Conservation (phyloP, 2,113 vertebrate genomes). For the Lethenteron camtschaticum region DNA sequence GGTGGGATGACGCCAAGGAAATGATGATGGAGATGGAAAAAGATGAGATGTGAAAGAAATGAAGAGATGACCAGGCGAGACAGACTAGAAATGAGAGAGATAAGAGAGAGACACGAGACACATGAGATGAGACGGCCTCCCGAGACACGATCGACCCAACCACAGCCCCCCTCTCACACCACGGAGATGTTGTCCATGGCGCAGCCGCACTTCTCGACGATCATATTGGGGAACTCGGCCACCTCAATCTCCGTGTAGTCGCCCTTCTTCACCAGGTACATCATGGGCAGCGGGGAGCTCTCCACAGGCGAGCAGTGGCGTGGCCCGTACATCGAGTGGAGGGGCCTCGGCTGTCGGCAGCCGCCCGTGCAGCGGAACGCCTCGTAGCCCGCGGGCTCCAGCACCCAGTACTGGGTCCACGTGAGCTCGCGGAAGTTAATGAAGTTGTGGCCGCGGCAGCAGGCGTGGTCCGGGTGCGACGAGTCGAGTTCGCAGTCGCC, state of each 20-base stretch:
- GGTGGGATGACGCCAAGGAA: too few relatives aligned
- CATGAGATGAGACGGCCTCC: too few relatives aligned
- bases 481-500: conserved; percentile 35
- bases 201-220: conserved; percentile 45
- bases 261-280: conserved; percentile 56
- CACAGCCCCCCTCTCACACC: conserved; percentile 19
- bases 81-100: too few relatives aligned
- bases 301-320: conserved; percentile 30
- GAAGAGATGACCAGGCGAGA: too few relatives aligned
- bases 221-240: conserved; percentile 57
- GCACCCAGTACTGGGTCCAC: conserved; percentile 55
- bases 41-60: too few relatives aligned
- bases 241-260: conserved; percentile 63
- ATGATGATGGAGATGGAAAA: too few relatives aligned
- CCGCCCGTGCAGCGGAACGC: conserved; percentile 34
- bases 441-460: conserved; percentile 46
- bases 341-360: conserved; percentile 25
- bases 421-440: conserved; percentile 41
- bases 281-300: conserved; percentile 46
- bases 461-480: conserved; percentile 17
- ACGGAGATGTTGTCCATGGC: conserved; percentile 30
- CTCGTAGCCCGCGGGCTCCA: conserved; percentile 42
- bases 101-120: too few relatives aligned
- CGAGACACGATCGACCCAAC: too few relatives aligned
- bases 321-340: conserved; percentile 25